Percentiles rank a stretch among this genome's conserved stretches.
These are phyloP conservation scores for Sebastes trivittatus DNA, from an alignment of 2,797 vertebrate species.

Conservation along the genomic window DNA sequence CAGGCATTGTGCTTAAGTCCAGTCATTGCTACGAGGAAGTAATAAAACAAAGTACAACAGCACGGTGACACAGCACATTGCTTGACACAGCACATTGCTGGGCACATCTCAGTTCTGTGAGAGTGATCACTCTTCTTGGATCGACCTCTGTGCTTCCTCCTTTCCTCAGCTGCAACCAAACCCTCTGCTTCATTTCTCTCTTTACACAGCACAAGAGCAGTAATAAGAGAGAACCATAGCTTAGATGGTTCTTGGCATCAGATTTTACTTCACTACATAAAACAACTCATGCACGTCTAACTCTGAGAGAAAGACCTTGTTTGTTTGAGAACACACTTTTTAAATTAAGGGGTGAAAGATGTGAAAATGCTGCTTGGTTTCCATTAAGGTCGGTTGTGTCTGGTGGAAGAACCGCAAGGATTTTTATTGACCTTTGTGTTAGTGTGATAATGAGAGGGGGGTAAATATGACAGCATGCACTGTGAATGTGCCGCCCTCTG, in stretches of 20 bases:
- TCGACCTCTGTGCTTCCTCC: not conserved
- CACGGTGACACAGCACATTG: constrained; percentile 70
- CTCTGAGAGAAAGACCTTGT: not conserved
- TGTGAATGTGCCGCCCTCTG: constrained; percentile 75
- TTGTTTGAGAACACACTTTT: constrained; percentile 13
- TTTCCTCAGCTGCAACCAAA: not conserved
- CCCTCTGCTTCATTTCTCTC: not conserved
- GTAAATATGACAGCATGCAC: not conserved
- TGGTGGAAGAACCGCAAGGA: not conserved
- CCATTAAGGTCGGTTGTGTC: not conserved
- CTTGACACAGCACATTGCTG: constrained; percentile 65
- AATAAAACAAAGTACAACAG: constrained; percentile 28
- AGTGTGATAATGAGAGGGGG: not conserved
- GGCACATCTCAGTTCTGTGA: not conserved
- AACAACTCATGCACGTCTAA: not conserved
- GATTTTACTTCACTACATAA: not conserved
- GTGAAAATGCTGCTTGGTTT: constrained; percentile 1
- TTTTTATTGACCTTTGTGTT: constrained; percentile 20
- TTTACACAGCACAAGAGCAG: not conserved
- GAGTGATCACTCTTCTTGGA: not conserved
- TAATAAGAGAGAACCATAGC: not conserved
- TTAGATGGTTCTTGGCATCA: not conserved
- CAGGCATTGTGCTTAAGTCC: not conserved
- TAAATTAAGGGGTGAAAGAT: not conserved
- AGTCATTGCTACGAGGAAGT: constrained; percentile 39